Conservation (phyloP, 2,797 vertebrate genomes). For the Hyperoplus immaculatus region DNA sequence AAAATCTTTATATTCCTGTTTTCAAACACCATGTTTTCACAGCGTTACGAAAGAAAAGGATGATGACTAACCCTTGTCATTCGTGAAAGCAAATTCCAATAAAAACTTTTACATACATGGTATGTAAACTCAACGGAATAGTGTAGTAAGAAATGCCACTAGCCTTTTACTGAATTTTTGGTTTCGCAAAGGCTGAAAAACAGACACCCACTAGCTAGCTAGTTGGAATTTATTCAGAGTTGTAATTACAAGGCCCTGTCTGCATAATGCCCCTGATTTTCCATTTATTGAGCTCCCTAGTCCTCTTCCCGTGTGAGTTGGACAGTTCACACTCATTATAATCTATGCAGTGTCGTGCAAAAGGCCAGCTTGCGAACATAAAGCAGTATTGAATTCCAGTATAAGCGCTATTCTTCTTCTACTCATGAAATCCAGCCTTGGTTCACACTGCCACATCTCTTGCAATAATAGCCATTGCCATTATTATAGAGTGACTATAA, state of each 20-base stretch:
- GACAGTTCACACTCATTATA: conserved; percentile 37
- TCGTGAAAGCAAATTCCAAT: background rate
- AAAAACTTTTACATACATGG: background rate
- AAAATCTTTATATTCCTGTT: background rate
- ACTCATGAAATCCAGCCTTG: conserved; percentile 56
- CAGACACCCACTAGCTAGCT: too few relatives aligned
- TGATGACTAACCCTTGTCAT: background rate
- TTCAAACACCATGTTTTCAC: background rate
- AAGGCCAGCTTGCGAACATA: conserved; percentile 34
- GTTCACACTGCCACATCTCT: conserved; percentile 13
- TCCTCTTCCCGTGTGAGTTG: conserved; percentile 47
- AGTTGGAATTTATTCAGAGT: conserved; percentile 44
- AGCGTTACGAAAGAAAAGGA: background rate
- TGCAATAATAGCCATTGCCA: conserved; percentile 44
- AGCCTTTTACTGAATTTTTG: background rate
- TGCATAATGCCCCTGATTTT: conserved; percentile 53
- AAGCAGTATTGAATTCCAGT: conserved; percentile 54
- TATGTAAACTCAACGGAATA: too few relatives aligned
- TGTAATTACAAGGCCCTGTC: conserved; percentile 13
- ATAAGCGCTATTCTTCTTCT: conserved; percentile 43
- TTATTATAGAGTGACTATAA: conserved; percentile 19
- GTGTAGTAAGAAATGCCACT: too few relatives aligned
- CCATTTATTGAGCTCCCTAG: conserved; percentile 54
- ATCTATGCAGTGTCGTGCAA: conserved; percentile 13
- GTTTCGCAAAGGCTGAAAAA: background rate